Percentiles rank a stretch among this genome's conserved stretches.
Conservation (phyloP, 2,113 vertebrate genomes). For the Glaucidium brasilianum region DNA sequence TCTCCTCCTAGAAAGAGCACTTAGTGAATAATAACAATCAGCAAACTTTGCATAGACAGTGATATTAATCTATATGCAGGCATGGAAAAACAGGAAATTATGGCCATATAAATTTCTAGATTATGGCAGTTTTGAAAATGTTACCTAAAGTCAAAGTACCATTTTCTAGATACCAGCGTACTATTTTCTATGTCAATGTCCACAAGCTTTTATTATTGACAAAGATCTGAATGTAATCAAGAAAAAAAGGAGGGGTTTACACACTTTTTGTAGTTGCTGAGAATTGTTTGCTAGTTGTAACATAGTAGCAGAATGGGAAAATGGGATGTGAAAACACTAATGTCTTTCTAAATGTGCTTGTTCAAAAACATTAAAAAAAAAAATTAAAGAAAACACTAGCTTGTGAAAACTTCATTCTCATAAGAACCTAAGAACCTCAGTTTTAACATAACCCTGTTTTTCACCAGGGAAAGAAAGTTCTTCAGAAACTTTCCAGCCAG, state of each 20-base stretch:
- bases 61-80: not conserved
- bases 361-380: not conserved
- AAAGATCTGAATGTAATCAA: not conserved
- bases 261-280: not conserved
- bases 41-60: not conserved
- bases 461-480: not conserved
- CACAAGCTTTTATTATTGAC: not conserved
- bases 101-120: not conserved
- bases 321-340: not conserved
- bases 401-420: not conserved
- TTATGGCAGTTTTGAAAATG: not conserved
- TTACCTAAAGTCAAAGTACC: not conserved
- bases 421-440: not conserved
- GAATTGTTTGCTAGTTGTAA: not conserved
- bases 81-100: not conserved
- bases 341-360: not conserved
- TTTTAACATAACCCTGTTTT: not conserved
- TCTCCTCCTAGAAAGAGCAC: not conserved
- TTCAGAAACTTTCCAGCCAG: not conserved
- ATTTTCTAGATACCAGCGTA: not conserved
- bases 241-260: rapidly evolving
- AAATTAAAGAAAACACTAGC: not conserved
- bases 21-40: not conserved
- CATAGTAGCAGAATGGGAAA: not conserved
- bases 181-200: not conserved